phyloP scores from a whole-genome alignment of 37 sponge, comb jelly and placozoan species.

The Bolinopsis microptera region DNA sequence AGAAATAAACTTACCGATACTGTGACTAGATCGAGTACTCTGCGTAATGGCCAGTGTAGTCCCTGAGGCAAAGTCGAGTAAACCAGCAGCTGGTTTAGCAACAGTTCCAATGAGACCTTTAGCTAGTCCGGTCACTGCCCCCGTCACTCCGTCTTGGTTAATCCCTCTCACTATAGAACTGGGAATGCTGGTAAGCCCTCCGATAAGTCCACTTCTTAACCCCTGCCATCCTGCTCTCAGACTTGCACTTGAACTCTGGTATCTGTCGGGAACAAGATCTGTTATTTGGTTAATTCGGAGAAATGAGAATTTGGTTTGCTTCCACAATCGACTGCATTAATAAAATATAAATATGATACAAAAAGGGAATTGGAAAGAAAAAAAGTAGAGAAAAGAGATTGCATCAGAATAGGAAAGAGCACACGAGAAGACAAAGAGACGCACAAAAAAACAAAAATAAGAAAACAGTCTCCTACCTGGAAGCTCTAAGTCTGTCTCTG shows the following conservation, averaged over 20 bases:
- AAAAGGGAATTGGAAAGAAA: not conserved
- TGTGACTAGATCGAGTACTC: conserved; percentile 67
- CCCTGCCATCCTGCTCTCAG: conserved; percentile 85
- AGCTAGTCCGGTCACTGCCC: conserved; percentile 83
- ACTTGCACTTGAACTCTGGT: conserved; percentile 79
- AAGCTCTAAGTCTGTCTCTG: conserved; percentile 6
- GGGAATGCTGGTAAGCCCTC: conserved; percentile 90
- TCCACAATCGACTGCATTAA: not conserved
- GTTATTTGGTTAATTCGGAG: not conserved
- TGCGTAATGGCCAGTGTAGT: conserved; percentile 88
- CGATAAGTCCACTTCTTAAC: conserved; percentile 82
- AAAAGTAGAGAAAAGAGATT: not conserved
- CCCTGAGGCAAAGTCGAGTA: conserved; percentile 87
- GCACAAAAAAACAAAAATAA: too few relatives aligned
- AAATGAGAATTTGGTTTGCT: not conserved
- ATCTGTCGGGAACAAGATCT: not conserved
- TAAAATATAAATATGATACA: not conserved
- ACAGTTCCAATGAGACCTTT: conserved; percentile 92
- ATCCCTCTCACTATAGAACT: conserved; percentile 57
- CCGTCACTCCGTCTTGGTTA: conserved; percentile 60
- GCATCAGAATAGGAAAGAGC: too few relatives aligned
- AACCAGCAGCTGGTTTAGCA: conserved; percentile 92
- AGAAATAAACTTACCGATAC: not conserved
- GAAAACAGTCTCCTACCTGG: too few relatives aligned
- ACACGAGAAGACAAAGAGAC: too few relatives aligned